A percentile compares a stretch with the other conserved stretches of the same genome.
Evolutionary conservation across 2,797 vertebrate species (phyloP).

Genomic region (Sphaeramia orbicularis): DNA sequence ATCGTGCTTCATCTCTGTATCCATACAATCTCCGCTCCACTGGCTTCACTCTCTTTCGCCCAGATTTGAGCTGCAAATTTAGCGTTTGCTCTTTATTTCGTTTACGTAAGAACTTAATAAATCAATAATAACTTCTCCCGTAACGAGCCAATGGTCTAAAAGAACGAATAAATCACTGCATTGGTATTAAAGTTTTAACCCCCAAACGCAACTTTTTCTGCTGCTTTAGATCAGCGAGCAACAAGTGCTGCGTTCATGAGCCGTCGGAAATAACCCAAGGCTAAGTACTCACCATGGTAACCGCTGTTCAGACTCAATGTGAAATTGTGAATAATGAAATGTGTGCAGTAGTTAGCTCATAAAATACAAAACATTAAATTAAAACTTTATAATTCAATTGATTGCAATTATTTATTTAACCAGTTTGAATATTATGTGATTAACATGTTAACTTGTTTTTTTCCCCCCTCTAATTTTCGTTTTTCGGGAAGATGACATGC

Average conservation of each 20-base stretch:
- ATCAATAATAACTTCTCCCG: not conserved
- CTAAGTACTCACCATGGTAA: constrained; percentile 41
- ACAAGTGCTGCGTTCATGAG: constrained; percentile 38
- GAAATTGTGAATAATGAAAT: fast-evolving
- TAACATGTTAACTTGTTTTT: not conserved
- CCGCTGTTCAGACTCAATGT: not conserved
- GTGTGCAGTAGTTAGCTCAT: fast-evolving
- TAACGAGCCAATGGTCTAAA: not conserved
- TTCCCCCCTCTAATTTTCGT: not conserved
- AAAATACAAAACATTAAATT: fast-evolving
- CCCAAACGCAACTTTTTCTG: constrained; percentile 23
- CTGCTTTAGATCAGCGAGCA: constrained; percentile 12
- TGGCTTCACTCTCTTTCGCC: constrained; percentile 45
- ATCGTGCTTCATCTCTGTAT: constrained; percentile 67
- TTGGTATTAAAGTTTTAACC: not conserved
- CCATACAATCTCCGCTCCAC: constrained; percentile 61
- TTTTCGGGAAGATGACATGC: fast-evolving
- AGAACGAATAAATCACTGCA: not conserved
- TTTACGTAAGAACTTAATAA: not conserved
- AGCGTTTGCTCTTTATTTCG: not conserved
- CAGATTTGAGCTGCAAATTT: constrained; percentile 53
- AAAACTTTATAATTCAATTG: fast-evolving
- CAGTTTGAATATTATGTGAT: not conserved
- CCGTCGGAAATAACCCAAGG: not conserved
- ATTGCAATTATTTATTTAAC: fast-evolving